These are phyloP conservation scores for Disparrhopalites patrizii DNA, from an alignment of 2,888 invertebrate species.

Conservation along the genomic window DNA sequence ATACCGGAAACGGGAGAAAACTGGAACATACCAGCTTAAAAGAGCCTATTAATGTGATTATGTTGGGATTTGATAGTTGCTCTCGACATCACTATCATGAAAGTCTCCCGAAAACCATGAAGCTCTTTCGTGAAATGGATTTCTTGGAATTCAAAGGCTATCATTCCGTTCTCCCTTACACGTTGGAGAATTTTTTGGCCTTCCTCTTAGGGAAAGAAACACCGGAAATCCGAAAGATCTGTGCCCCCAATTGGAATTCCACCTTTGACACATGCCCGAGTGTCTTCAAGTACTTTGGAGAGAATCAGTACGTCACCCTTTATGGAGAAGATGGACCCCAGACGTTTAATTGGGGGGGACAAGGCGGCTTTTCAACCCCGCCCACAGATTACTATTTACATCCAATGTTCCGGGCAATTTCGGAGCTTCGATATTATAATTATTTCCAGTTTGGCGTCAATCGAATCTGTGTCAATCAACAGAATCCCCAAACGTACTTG, in stretches of 20 bases:
- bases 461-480: background rate
- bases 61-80: background rate
- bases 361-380: constrained; percentile 64
- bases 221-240: constrained; percentile 31
- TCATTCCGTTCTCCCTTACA: constrained; percentile 54
- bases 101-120: background rate
- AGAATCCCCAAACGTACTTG: background rate
- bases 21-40: no score
- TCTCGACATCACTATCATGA: background rate
- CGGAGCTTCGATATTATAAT: background rate
- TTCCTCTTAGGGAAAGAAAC: constrained; percentile 63
- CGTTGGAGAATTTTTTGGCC: constrained; percentile 82
- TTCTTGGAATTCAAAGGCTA: constrained; percentile 10
- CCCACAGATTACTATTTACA: constrained; percentile 79
- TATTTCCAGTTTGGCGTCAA: background rate
- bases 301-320: constrained; percentile 68
- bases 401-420: constrained; percentile 57
- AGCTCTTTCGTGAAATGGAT: background rate
- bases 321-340: constrained; percentile 71
- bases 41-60: background rate
- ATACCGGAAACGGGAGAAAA: no score
- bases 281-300: constrained; percentile 69
- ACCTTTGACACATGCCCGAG: constrained; percentile 66
- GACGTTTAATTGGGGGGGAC: constrained; percentile 65
- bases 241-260: constrained; percentile 42